A percentile compares a stretch with the other conserved stretches of the same genome.
These are phyloP conservation scores for Chirona hameri DNA, from an alignment of 2,888 invertebrate species.

Conservation along the genomic window DNA sequence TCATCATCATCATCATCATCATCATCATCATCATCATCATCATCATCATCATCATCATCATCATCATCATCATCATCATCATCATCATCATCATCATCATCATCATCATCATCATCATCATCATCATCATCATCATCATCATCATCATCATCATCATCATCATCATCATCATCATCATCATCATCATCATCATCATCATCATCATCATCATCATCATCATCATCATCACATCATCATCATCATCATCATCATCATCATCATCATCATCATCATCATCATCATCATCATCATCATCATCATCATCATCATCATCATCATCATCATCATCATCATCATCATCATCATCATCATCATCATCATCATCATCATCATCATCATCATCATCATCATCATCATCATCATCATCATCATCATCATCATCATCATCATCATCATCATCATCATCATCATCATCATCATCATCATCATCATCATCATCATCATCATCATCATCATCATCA, in stretches of 20 bases:
- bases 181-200: no score
- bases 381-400: slow-evolving; percentile 11
- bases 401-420: neutral
- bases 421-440: neutral
- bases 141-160: no score
- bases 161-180: no score
- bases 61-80: slow-evolving; percentile 22
- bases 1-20: slow-evolving; percentile 22
- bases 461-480: slow-evolving; percentile 22
- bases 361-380: slow-evolving; percentile 22
- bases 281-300: no score
- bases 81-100: slow-evolving; percentile 22
- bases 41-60: slow-evolving; percentile 22
- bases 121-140: no score
- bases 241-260: no score
- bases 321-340: slow-evolving; percentile 22
- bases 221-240: no score
- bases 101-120: slow-evolving; percentile 10
- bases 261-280: no score
- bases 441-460: slow-evolving; percentile 22
- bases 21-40: slow-evolving; percentile 22
- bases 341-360: slow-evolving; percentile 22
- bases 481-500: slow-evolving; percentile 22
- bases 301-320: slow-evolving; percentile 22
- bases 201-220: no score